These are phyloP conservation scores for Cuniculus paca DNA, from an alignment of 2,797 vertebrate species.

Conservation along the genomic window DNA sequence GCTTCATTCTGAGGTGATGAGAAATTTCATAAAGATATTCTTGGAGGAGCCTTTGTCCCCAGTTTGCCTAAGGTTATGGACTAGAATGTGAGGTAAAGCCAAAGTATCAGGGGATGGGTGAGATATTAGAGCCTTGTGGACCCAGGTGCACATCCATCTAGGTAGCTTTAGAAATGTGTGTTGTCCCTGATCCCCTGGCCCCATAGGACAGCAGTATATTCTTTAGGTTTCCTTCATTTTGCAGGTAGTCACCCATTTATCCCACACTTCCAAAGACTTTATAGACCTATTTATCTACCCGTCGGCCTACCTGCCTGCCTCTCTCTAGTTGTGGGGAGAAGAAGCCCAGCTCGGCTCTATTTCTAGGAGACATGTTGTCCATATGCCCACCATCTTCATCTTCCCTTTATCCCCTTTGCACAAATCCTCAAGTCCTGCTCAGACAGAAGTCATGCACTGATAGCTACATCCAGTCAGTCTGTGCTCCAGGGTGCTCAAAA, in stretches of 20 bases:
- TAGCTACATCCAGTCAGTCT: not conserved
- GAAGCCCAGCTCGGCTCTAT: not conserved
- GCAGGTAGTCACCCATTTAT: not conserved
- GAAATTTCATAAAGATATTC: not conserved
- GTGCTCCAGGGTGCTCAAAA: not conserved
- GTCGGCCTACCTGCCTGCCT: too few species aligned
- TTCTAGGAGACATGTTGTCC: not conserved
- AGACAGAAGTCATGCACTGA: not conserved
- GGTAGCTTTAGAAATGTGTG: not conserved
- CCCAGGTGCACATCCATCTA: not conserved
- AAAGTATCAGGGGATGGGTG: not conserved
- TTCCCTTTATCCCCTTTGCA: slow-evolving; percentile 45
- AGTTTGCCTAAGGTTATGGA: not conserved
- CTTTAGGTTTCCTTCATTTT: not conserved
- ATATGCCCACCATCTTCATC: not conserved
- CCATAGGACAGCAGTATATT: not conserved
- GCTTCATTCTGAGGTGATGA: not conserved
- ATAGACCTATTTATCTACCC: not conserved
- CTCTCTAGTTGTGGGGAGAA: not conserved
- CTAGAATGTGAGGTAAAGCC: not conserved
- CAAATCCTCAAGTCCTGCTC: not conserved
- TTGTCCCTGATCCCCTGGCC: not conserved
- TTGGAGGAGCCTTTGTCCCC: not conserved
- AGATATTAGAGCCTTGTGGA: not conserved
- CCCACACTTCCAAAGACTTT: not conserved